Evolutionary conservation across 2,113 vertebrate genomes (phyloP).

Genomic region (Mastomys coucha): DNA sequence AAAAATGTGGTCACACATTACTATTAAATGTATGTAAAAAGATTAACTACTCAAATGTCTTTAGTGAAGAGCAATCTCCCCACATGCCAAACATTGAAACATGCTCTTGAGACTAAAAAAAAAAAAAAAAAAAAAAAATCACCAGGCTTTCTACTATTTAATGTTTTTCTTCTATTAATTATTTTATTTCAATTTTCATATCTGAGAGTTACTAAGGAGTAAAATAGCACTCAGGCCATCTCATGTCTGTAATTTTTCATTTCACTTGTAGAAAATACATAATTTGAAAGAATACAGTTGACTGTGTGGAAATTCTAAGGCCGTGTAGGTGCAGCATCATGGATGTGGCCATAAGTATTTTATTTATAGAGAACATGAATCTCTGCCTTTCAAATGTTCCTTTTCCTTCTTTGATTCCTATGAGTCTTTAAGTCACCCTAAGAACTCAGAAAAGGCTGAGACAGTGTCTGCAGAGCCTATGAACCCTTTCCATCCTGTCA

Average conservation of each 20-base stretch:
- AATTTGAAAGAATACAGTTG: background rate
- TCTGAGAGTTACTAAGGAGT: background rate
- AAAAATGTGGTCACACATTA: background rate
- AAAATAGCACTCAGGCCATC: background rate
- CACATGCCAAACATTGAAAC: accelerated
- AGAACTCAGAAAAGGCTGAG: background rate
- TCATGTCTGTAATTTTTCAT: background rate
- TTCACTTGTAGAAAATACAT: background rate
- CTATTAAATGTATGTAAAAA: background rate
- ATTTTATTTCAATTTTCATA: background rate
- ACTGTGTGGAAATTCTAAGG: background rate
- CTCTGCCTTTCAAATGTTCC: background rate
- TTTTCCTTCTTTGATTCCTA: background rate
- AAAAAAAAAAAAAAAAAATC: background rate
- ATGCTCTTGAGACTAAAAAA: background rate
- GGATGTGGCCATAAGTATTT: background rate
- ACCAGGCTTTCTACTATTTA: background rate
- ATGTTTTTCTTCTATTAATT: background rate
- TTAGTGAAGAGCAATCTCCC: background rate
- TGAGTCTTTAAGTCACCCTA: background rate
- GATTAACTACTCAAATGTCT: background rate
- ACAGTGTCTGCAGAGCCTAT: background rate
- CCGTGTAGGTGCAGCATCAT: accelerated
- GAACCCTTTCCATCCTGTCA: background rate
- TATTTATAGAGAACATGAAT: background rate